Conservation (phyloP, 2,113 vertebrate species). For the Hepsetus odoe region DNA sequence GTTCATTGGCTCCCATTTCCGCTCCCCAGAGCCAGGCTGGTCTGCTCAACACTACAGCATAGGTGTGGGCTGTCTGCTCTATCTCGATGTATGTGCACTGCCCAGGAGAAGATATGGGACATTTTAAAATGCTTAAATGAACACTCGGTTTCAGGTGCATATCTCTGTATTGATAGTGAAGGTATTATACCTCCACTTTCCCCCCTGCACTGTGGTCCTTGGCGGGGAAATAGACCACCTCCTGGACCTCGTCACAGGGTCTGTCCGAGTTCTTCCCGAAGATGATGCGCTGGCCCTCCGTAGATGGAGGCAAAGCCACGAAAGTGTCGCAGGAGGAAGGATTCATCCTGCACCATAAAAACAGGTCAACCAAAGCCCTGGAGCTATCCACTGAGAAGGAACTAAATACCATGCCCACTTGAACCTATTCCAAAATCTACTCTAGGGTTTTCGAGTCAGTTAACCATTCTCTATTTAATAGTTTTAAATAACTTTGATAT, state of each 20-base stretch:
- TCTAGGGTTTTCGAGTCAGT: no score
- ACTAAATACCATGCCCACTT: no score
- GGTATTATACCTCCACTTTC: conserved; percentile 81
- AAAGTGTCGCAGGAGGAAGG: conserved; percentile 92
- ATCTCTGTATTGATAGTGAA: not conserved
- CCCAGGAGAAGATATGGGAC: conserved; percentile 35
- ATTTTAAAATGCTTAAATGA: conserved; percentile 29
- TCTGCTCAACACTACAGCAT: conserved; percentile 89
- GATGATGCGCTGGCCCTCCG: conserved; percentile 77
- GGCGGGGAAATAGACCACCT: conserved; percentile 84
- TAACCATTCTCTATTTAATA: no score
- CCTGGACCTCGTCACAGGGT: conserved; percentile 91
- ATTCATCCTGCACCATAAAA: conserved; percentile 56
- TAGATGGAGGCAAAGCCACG: conserved; percentile 89
- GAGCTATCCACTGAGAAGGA: no score
- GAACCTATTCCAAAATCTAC: no score
- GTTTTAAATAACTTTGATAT: no score
- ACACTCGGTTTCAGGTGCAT: not conserved
- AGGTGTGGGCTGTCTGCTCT: conserved; percentile 82
- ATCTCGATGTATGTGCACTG: conserved; percentile 92
- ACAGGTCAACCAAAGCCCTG: not conserved
- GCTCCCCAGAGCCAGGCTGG: conserved; percentile 97
- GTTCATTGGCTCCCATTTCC: conserved; percentile 97
- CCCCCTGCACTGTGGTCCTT: conserved; percentile 66
- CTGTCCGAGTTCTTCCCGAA: conserved; percentile 97